Percentiles rank a stretch among this genome's conserved stretches.
Conservation (phyloP, 2,113 vertebrate species). For the Brachypodius melanocephalos region DNA sequence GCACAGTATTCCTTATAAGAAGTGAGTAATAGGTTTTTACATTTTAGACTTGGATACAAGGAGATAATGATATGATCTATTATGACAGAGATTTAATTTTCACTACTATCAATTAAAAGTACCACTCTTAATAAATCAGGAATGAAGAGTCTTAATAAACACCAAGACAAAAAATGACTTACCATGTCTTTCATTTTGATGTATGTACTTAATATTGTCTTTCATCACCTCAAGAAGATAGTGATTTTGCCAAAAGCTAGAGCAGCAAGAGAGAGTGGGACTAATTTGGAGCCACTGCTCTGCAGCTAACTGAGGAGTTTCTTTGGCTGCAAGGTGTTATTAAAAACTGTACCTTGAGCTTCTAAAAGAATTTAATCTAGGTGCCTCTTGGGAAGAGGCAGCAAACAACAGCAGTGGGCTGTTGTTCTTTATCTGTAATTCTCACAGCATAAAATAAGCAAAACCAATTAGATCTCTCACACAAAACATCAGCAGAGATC, state of each 20-base stretch:
- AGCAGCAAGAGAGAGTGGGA: background rate
- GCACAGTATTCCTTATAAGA: background rate
- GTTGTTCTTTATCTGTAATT: background rate
- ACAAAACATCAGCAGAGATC: background rate
- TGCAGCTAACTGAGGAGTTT: background rate
- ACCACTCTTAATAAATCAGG: slow-evolving; percentile 6
- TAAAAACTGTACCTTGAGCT: background rate
- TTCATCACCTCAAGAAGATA: slow-evolving; percentile 50
- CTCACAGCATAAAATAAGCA: background rate
- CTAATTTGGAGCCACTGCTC: background rate
- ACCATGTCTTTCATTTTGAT: slow-evolving; percentile 56
- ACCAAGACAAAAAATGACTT: background rate
- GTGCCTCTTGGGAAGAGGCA: background rate
- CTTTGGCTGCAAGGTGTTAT: slow-evolving; percentile 12
- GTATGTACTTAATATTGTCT: slow-evolving; percentile 55
- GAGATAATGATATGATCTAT: slow-evolving; percentile 13
- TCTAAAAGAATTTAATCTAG: background rate
- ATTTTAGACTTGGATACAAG: slow-evolving; percentile 3
- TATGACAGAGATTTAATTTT: slow-evolving; percentile 43
- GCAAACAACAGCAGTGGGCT: background rate
- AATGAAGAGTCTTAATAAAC: slow-evolving; percentile 50
- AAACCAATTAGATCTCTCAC: background rate
- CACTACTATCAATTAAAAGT: slow-evolving; percentile 39
- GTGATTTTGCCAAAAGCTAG: slow-evolving; percentile 47
- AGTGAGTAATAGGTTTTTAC: background rate